Base-by-base conservation (phyloP, 2,113 vertebrate species). In the Cottus gobio region DNA sequence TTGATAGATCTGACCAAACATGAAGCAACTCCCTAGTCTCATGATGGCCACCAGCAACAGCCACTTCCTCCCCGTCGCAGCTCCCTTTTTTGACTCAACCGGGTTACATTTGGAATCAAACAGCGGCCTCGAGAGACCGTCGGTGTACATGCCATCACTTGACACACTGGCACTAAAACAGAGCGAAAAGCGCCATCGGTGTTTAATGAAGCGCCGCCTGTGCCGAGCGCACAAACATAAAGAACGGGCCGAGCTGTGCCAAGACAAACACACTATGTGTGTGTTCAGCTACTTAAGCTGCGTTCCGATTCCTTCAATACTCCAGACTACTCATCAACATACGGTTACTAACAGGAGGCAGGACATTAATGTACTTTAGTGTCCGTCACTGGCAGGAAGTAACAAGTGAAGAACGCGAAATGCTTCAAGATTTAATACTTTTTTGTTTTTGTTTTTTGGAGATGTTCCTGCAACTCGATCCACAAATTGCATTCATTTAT, bases 1-100 rank as follows among this genome's bases (percentile, higher is more conserved):
- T 86, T 84, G 83, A 88, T 64, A 44, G 54, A 88, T 83, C 61
- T 77, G 77, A 89, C 75, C 72, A 84, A 85, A 89, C 69, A 74
- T 60, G 56, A 77, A 48, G 62, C 58, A 75, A 63, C 62, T 58
- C 71, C 22, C 75, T 60, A 16, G 3, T 82, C 73, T 74, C 71
- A 34, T 39, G 68, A 71, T 77, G 37, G 20, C 42, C 24, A 50
- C 37, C 70, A 34, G 69, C n/a, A 76, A 77, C 72, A 69, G 34
- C 37, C 44, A 31, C 72, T 37, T 48, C 7, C 71, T 72, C 61
- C 60, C 50, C n/a, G 64, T 85, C 58, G 36, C 24, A 36, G 5
- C 50, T 60, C 66, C 31, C 54, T 39, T 56, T 73, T 39, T 48
- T 80, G 75, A 84, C 82, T 89, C 65, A 85, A 88, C 82, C 80